Conservation (phyloP, 35 echinoderm and acorn worm genomes). For the Acanthaster planci region DNA sequence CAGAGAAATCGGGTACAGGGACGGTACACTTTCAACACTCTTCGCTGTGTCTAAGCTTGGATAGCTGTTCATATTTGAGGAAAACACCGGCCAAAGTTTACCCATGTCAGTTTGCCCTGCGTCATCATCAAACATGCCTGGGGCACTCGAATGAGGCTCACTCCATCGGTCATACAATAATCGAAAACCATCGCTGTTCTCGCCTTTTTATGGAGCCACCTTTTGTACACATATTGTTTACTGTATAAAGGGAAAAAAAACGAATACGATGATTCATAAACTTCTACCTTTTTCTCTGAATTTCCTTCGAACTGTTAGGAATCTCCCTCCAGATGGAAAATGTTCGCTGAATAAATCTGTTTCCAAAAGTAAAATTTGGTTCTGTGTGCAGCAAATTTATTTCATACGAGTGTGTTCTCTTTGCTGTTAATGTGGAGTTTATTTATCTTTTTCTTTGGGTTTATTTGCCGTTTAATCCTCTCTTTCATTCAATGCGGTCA, state of each 20-base stretch:
- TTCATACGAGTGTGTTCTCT: not conserved
- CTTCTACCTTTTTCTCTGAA: not conserved
- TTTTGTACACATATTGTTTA: conserved; percentile 25
- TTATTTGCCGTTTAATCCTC: too few relatives aligned
- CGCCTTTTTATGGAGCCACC: not conserved
- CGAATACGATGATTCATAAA: not conserved
- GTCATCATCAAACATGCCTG: conserved; percentile 5
- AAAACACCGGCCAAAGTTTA: conserved; percentile 23
- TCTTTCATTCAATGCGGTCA: too few relatives aligned
- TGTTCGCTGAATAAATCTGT: conserved; percentile 29
- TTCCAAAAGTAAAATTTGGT: conserved; percentile 12
- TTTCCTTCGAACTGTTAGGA: not conserved
- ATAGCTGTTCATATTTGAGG: conserved; percentile 15
- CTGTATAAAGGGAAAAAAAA: conserved; percentile 10
- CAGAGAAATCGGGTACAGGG: not conserved
- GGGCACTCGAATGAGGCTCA: not conserved
- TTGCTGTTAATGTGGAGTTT: too few relatives aligned
- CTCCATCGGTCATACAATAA: not conserved
- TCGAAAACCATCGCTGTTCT: too few relatives aligned
- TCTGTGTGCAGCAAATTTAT: not conserved
- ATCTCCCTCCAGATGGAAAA: conserved; percentile 2
- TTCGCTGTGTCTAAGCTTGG: not conserved
- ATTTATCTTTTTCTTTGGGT: too few relatives aligned
- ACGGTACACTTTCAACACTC: not conserved
- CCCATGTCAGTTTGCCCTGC: conserved; percentile 5